Conservation (phyloP, 2,888 invertebrate species). For the Penaeus monodon region DNA sequence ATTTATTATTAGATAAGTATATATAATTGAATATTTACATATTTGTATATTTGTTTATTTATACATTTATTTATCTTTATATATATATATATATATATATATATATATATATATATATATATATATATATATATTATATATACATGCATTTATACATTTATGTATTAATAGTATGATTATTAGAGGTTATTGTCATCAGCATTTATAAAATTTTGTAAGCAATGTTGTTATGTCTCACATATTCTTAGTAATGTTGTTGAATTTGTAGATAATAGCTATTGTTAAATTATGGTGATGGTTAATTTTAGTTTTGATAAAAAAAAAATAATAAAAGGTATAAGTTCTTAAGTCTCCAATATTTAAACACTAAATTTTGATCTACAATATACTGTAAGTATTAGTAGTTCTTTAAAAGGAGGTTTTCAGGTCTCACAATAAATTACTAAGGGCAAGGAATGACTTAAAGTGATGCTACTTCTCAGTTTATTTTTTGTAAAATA, state of each 20-base stretch:
- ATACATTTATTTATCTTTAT: background rate
- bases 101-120: background rate
- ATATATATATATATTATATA: conserved; percentile 1
- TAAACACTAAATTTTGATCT: too few species aligned
- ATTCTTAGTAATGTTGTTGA: background rate
- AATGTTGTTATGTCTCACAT: background rate
- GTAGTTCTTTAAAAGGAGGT: too few species aligned
- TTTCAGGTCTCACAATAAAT: too few species aligned
- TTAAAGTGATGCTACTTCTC: too few species aligned
- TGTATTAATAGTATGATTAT: background rate
- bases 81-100: background rate
- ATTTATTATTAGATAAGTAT: too few species aligned
- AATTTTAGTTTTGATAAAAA: too few species aligned
- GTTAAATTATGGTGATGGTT: too few species aligned
- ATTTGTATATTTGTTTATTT: background rate
- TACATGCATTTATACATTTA: background rate
- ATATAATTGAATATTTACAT: background rate
- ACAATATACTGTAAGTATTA: too few species aligned
- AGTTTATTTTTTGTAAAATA: too few species aligned
- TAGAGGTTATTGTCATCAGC: background rate
- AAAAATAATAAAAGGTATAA: too few species aligned
- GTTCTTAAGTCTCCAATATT: too few species aligned
- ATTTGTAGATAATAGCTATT: background rate
- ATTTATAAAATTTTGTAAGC: background rate
- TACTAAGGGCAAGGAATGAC: too few species aligned